Base-by-base conservation (phyloP, 2,888 invertebrate species). In the Ochlodes sylvanus region DNA sequence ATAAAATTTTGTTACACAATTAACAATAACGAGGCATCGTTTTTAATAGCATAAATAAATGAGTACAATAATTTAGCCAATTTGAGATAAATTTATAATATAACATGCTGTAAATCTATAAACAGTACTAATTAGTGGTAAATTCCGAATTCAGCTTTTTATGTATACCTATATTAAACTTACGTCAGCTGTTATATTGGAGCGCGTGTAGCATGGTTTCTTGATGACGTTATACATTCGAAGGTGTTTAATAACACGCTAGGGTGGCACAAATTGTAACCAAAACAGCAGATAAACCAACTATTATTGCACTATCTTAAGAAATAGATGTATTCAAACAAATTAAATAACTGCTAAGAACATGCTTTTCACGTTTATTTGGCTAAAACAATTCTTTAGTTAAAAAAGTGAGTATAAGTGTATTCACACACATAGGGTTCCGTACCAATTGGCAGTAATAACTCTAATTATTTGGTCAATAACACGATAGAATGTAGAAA, bases 131-230 rank as follows among this genome's bases (percentile, higher is more conserved):
- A 62, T 60, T 57, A 60, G 42, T 10, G 60, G 52, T 21, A 72
- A 68, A 27, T 69, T 64, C 70, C 56, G 56, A 70, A 19, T 69
- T 68, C 44, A 50, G 67, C 62, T 50, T 55, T 61, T 70, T 38
- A 70, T 70, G 69, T 68, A 61, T 68, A 66, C 70, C 63, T 68
- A 42, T 70, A 72, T 70, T 70, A 67, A 70, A 72, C 57, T 60
- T 68, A 68, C 62, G 41, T 69, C 64, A 58, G 60, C 66, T 68
- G 63, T 63, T 69, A 63, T 50, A 70, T 61, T 67, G 44, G 47
- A 63, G 54, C 15, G 21, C 34, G 21, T 21, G 52, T 15, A 42
- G 66, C 32, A 42, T 62, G 34, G 58, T 44, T 62, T 57, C 66
- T 61, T 70, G 63, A 69, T 70, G 68, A 57, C 68, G 63, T 68